Base-by-base conservation (phyloP, 2,888 invertebrate species). In the Eristalis pertinax region DNA sequence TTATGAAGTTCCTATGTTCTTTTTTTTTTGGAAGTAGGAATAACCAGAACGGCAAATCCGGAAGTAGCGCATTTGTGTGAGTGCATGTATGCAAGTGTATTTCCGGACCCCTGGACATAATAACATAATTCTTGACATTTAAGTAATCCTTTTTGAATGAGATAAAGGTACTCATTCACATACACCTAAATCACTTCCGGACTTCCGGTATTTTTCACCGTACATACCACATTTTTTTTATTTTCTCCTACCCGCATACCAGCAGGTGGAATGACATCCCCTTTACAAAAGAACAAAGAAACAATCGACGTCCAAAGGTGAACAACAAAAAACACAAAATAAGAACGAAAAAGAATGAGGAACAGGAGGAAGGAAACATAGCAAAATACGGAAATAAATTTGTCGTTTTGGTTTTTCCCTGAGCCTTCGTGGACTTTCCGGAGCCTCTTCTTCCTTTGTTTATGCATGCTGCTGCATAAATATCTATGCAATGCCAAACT, bases 101-200 rank as follows among this genome's bases (percentile, higher is more conserved):
- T 78, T 86, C 86, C 86, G 86, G 86, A 75, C 82, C 86, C 75
- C 70, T 78, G 77, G 22, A 22, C 62, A 65, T 32, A 69, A 43
- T 22, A 69, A 62, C 43, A 85, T 60, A 85, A 81, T 60, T 70
- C 63, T 62, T 60, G 26, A 43, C 68, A 63, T 43, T 68, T 72
- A 82, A 89, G 88, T 91, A 91, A 90, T 91, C 91, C 91, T 90
- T 91, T 91, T 90, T 62, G 69, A 77, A 69, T 74, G 74, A 86
- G 65, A 65, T 74, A 65, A 72, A 75, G 78, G 74, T 64, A 64
- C 63, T 62, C 60, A 68, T 88, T 78, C 80, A 67, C 83, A 63
- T 74, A 75, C 90, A 89, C 90, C 90, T 91, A 91, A 91, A 91
- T 91, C 91, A 91, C 91, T 91, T 91, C 91, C 91, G 91, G 91